Conservation (phyloP, 1,140 invertebrate genomes). For the Dreissena polymorpha region DNA sequence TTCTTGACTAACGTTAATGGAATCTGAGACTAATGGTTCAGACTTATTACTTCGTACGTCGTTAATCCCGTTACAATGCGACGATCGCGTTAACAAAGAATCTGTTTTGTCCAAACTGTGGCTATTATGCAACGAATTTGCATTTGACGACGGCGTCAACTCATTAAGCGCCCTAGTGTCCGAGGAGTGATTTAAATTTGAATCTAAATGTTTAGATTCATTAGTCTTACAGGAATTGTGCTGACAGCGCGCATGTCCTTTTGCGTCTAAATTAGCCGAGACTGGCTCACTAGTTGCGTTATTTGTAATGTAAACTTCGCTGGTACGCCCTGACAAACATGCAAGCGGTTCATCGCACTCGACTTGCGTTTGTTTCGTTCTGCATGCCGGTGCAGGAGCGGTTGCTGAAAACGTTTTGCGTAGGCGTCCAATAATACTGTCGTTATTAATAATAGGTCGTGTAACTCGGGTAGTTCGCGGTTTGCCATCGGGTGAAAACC, state of each 20-base stretch:
- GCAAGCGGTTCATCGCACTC: slow-evolving; percentile 20
- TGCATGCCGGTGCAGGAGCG: slow-evolving; percentile 8
- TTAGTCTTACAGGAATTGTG: background rate
- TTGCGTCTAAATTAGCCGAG: background rate
- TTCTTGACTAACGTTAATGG: too few relatives aligned
- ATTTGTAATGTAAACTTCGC: background rate
- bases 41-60: too few relatives aligned
- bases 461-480: slow-evolving; percentile 72
- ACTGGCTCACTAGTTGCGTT: background rate
- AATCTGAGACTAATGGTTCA: too few relatives aligned
- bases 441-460: slow-evolving; percentile 61
- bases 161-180: slow-evolving; percentile 10
- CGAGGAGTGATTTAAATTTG: slow-evolving; percentile 16
- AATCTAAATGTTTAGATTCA: slow-evolving; percentile 14
- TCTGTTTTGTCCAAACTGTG: too few relatives aligned
- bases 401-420: slow-evolving; percentile 57
- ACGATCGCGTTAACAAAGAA: too few relatives aligned
- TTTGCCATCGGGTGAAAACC: slow-evolving; percentile 70
- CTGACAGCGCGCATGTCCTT: background rate
- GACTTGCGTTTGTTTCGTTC: slow-evolving; percentile 31
- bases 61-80: too few relatives aligned
- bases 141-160: too few relatives aligned
- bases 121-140: too few relatives aligned
- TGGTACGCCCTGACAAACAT: background rate
- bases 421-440: slow-evolving; percentile 67